Evolutionary conservation across 2,888 invertebrate genomes (phyloP), one percentile per base, ranked within the genome.

Genomic region (Spodoptera exigua): DNA sequence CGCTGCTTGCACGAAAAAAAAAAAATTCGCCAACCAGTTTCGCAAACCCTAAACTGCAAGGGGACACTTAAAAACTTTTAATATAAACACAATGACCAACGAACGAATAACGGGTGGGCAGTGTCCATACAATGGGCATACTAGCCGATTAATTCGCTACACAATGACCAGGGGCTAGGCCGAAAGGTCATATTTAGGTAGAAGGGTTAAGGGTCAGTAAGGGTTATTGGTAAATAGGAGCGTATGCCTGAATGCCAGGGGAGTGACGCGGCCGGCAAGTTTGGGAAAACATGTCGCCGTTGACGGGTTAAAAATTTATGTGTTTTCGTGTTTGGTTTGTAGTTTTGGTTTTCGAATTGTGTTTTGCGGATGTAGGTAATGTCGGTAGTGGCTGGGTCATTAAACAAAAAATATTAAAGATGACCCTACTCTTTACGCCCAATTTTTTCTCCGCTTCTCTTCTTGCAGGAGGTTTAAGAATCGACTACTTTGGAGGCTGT

Each of bases 111-210:
- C 82, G 85, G 85, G 82, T 90, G 92, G 90, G 88, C 91, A 89
- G 87, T 84, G 89, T 82, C 85, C 86, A 75, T 74, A 93, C 92
- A 93, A 93, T 86, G 80, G 88, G 74, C 79, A 76, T 86, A 92
- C 93, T 81, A 90, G 88, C 87, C 92, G 94, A 93, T 94, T 94
- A 94, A 92, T 93, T 88, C 88, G 78, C 72, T 82, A 73, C 84
- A 94, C 93, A 94, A 94, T 90, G 89, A 84, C 87, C 87, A 80
- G 80, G 89, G 90, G 89, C 87, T 83, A 83, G 88, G 85, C 88
- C 85, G 82, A 86, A 76, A 89, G 93, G 93, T 94, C 92, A 94
- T 92, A 93, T 93, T 94, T 94, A 91, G 93, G 93, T 89, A 92
- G 86, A 88, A 62, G 88, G 93, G 91, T 93, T 85, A 93, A 83